Evolutionary conservation across 1,140 invertebrate species (phyloP).

Genomic region (Diachasma alloeum): DNA sequence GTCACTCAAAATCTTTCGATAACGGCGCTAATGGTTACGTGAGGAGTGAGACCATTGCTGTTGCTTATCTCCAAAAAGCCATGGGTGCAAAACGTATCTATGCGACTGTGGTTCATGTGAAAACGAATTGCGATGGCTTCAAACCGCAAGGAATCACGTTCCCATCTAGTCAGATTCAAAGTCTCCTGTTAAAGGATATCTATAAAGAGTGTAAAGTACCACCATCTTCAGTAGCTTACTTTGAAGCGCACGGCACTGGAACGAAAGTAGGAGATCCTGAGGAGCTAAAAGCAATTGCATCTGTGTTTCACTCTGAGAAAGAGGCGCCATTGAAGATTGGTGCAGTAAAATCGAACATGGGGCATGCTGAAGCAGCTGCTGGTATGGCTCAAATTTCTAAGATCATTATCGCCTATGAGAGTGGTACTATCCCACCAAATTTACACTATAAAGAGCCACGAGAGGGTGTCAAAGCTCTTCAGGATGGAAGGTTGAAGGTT

Average conservation of each 20-base stretch:
- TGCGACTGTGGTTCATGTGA: slow-evolving; percentile 73
- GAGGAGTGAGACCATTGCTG: slow-evolving; percentile 78
- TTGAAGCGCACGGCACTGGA: slow-evolving; percentile 93
- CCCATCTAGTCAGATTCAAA: slow-evolving; percentile 85
- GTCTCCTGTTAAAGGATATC: slow-evolving; percentile 80
- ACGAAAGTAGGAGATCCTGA: slow-evolving; percentile 86
- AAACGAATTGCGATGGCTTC: slow-evolving; percentile 81
- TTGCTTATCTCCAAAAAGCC: slow-evolving; percentile 83
- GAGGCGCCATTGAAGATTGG: slow-evolving; percentile 81
- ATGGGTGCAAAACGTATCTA: slow-evolving; percentile 82
- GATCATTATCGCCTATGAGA: slow-evolving; percentile 76
- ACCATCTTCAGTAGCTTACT: slow-evolving; percentile 76
- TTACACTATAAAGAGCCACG: slow-evolving; percentile 75
- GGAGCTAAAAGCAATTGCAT: slow-evolving; percentile 86
- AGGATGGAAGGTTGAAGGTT: slow-evolving; percentile 72
- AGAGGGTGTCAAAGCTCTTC: slow-evolving; percentile 73
- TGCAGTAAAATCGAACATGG: slow-evolving; percentile 93
- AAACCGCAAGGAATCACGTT: slow-evolving; percentile 92
- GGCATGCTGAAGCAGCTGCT: slow-evolving; percentile 90
- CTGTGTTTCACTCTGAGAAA: slow-evolving; percentile 78
- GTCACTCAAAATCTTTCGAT: slow-evolving; percentile 91
- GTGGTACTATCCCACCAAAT: slow-evolving; percentile 75
- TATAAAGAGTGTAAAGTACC: slow-evolving; percentile 85
- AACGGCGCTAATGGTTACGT: slow-evolving; percentile 79
- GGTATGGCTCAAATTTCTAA: slow-evolving; percentile 87